Evolutionary conservation across 2,888 invertebrate species (phyloP), one percentile per base, ranked within the genome.

Genomic region (Pocota personata): DNA sequence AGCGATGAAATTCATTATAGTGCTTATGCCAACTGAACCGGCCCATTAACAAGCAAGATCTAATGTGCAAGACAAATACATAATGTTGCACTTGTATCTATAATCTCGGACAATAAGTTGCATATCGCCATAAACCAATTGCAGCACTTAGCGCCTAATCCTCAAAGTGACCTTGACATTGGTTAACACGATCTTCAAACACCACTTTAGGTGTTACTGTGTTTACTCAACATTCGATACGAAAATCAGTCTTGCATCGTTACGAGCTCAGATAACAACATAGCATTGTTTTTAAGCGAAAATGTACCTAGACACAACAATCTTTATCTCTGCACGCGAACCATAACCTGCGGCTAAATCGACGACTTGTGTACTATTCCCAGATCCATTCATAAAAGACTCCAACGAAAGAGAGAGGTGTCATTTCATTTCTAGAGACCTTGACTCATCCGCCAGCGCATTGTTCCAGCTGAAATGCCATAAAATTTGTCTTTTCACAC

Each of bases 371-470:
- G 21, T 24, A 19, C 10, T 19, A 55, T 8, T 37, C 3, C 52
- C 55, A 35, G 24, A 50, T 64, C 32, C 79, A 80, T 80, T 84
- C 84, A 80, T 80, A 75, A 80, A 75, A 79, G 79, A 40, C 32
- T 8, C 40, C 46, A 75, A 58, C 40, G 37, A 73, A 67, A 72
- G 60, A 69, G 66, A 73, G 58, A 67, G 62, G 75, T 71, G 84
- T 84, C 69, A 75, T 80, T 80, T 78, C 73, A 52, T 58, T 76
- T 80, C 75, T 80, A 64, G 58, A 84, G 75, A 80, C 79, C 80
- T 84, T 84, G 84, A 83, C 77, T 83, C 71, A 82, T 69, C 64
- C 57, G 64, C 32, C 64, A 55, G 50, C 32, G 55, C 55, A 43
- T 67, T 55, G 60, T 78, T 78, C 60, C 67, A 48, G 6, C 46